A percentile compares a stretch with the other conserved stretches of the same genome.
phyloP scores from a whole-genome alignment of 2,888 invertebrate genomes.

The Eupithecia exiguata region DNA sequence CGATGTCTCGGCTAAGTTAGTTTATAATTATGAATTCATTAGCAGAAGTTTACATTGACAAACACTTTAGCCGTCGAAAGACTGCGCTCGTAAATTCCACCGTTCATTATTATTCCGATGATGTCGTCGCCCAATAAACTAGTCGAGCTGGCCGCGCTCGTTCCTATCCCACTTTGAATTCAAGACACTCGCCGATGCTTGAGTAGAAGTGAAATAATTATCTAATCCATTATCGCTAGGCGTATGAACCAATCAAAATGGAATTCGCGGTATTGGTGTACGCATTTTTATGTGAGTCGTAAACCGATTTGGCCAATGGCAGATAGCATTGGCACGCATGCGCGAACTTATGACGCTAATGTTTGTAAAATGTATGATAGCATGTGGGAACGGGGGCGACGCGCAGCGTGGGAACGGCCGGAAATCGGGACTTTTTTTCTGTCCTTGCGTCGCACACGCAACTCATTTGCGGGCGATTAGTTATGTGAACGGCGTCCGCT shows the following conservation, averaged over 20 bases:
- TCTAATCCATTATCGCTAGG: conserved; percentile 61
- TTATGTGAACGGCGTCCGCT: conserved; percentile 55
- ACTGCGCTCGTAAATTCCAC: conserved; percentile 40
- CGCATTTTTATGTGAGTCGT: conserved; percentile 54
- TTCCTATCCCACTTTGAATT: conserved; percentile 48
- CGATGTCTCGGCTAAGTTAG: conserved; percentile 29
- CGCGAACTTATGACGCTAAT: conserved; percentile 66
- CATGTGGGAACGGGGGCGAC: conserved; percentile 76
- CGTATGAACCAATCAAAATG: conserved; percentile 62
- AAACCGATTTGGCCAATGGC: conserved; percentile 64
- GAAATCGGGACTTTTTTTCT: conserved; percentile 68
- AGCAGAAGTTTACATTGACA: conserved; percentile 33
- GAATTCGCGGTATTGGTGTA: conserved; percentile 65
- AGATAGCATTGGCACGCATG: conserved; percentile 68
- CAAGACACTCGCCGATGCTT: conserved; percentile 51
- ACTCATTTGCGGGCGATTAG: conserved; percentile 55
- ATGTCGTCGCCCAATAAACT: conserved; percentile 48
- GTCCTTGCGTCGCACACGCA: conserved; percentile 45
- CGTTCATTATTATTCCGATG: conserved; percentile 44
- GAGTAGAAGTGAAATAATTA: conserved; percentile 57
- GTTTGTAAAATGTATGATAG: conserved; percentile 63
- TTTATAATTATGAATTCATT: conserved; percentile 37
- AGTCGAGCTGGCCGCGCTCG: conserved; percentile 37
- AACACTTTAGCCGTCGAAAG: conserved; percentile 32
- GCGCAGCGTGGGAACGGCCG: conserved; percentile 71